Base-by-base conservation (phyloP, 2,113 vertebrate species). In the Otocyon megalotis region DNA sequence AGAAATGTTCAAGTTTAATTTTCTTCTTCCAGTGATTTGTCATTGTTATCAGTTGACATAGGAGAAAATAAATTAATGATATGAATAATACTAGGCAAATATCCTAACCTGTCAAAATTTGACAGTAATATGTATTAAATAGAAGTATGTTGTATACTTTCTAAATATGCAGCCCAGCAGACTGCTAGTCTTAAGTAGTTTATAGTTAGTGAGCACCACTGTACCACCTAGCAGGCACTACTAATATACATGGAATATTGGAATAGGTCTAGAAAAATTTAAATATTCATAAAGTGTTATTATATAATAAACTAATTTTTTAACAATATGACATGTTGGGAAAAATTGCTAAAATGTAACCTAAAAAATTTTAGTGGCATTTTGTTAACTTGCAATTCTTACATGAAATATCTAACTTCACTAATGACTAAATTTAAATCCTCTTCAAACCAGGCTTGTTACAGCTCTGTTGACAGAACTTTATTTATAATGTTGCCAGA, bases 391-490 rank as follows among this genome's bases (percentile, higher is more conserved):
- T 37, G 26, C 0, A n/a, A 35, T 86, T 69, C 60, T 76, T 81
- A 53, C 50, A 76, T 88, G 80, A 87, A 93, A 93, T 11, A 76
- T 89, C 22, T 82, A 90, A 63, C 35, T 35, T 93, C 35, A 50
- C n/a, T 79, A 50, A 43, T 87, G 0, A 24, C 30, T 63, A 71
- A 62, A 32, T 96, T 97, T 62, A 79, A 93, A 48, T 96, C 74
- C 13, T 93, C 95, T 98, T 82, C 20, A 71, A 81, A 91, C 14
- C 2, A 60, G 30, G 24, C 80, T 97, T 94, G 9, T 82, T 79
- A 8, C 19, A 88, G 43, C 14, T 90, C 37, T 43, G 9, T 82
- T 90, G 85, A 84, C 24, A 94, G n/a, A 92, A 84, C 32, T 37
- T 54, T 92, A 81, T 65, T 17, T 93, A 35, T 62, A 81, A 43